Evolutionary conservation across 37 sponge, comb jelly and placozoan genomes (phyloP).

Genomic region (Chondrosia reniformis): DNA sequence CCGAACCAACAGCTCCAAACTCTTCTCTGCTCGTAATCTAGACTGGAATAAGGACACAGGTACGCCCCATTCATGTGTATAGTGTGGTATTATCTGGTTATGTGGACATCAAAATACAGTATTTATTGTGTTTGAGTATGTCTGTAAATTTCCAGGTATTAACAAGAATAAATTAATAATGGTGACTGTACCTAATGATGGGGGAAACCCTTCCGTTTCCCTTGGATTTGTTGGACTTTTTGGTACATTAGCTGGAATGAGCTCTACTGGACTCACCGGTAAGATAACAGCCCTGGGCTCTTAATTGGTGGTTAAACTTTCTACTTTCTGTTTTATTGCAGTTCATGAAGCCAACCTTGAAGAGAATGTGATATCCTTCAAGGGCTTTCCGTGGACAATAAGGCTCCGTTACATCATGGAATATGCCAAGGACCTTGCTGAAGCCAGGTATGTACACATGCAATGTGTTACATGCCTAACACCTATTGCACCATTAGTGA

Average conservation of each 20-base stretch:
- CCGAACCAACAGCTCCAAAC: slow-evolving; percentile 28
- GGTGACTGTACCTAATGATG: slow-evolving; percentile 53
- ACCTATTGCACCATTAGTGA: no score
- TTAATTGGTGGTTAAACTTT: neutral
- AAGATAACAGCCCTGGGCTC: neutral
- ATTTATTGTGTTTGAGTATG: neutral
- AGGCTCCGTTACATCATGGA: slow-evolving; percentile 70
- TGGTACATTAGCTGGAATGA: slow-evolving; percentile 68
- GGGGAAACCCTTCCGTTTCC: slow-evolving; percentile 42
- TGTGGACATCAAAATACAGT: neutral
- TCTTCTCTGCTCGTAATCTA: slow-evolving; percentile 62
- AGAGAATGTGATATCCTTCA: slow-evolving; percentile 45
- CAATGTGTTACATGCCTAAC: no score
- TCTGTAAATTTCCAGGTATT: slow-evolving; percentile 18
- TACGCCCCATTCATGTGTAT: neutral
- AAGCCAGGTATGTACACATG: slow-evolving; percentile 17
- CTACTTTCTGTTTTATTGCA: slow-evolving; percentile 1
- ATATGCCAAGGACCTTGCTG: slow-evolving; percentile 28
- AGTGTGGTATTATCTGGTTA: neutral
- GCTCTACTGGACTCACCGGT: slow-evolving; percentile 51
- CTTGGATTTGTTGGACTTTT: slow-evolving; percentile 60
- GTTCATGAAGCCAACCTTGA: slow-evolving; percentile 51
- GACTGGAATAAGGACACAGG: slow-evolving; percentile 71
- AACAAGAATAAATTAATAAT: slow-evolving; percentile 59
- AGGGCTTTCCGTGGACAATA: slow-evolving; percentile 54